Evolutionary conservation across 2,113 vertebrate genomes (phyloP), one percentile per base, ranked within the genome.

Genomic region (Tachycineta bicolor): DNA sequence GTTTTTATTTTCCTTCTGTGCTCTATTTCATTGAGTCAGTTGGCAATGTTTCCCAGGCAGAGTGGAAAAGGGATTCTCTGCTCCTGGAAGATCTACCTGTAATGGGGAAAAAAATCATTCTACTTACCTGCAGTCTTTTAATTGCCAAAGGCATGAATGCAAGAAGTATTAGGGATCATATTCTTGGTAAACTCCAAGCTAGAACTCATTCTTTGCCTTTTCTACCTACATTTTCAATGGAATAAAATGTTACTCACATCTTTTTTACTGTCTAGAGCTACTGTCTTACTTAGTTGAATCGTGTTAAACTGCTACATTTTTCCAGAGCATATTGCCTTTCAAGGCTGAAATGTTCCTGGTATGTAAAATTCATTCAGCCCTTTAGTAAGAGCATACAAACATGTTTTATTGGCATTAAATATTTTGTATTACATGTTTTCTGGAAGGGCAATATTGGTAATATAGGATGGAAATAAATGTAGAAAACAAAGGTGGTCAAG

Each of bases 21-120:
- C 39, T 59, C 63, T 90, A n/a, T 90, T 94, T 91, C 89, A 80
- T 62, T 73, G 81, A 91, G 63, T 84, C 89, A 76, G 15, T 83
- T 87, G 43, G 46, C 53, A 31, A 52, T 50, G 19, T 50, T 94
- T 93, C 52, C 44, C 52, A 91, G 33, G 14, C 29, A 60, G 33
- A 81, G 29, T 47, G 29, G 37, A 74, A 76, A 86, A 83, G 33
- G 68, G 43, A 75, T 84, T 73, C 46, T 88, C 33, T 90, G 43
- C 47, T 94, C 23, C 82, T 85, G 50, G 46, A 83, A 49, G 12
- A 34, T 85, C 50, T 22, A 44, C 50, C 78, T 77, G 26, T 85
- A 85, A 59, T 31, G 44, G n/a, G 34, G 43, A 53, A 55, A 95
- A 82, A 20, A 68, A 84, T 15, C 33, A 67, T 83, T 33, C 41